Percentiles rank a stretch among this genome's conserved stretches.
Conservation (phyloP, 2,888 invertebrate species). For the Xestoiulus laeticollis region DNA sequence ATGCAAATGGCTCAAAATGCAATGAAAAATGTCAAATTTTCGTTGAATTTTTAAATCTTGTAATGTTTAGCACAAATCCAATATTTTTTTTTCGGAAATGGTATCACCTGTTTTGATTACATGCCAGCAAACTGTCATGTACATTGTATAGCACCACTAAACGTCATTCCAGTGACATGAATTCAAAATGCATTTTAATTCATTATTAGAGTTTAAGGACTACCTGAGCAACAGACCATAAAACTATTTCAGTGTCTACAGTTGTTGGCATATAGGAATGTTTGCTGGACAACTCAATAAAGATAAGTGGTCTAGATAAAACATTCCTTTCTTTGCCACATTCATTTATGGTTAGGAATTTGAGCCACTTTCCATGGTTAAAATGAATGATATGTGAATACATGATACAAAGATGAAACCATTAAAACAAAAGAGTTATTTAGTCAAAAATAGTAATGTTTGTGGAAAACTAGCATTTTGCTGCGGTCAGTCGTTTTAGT, state of each 20-base stretch:
- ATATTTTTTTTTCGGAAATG: too few species aligned
- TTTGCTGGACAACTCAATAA: neutral
- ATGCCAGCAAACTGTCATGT: too few species aligned
- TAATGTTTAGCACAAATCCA: too few species aligned
- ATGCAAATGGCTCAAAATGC: too few species aligned
- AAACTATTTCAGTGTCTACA: neutral
- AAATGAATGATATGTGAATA: neutral
- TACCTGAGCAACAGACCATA: neutral
- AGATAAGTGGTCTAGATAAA: neutral
- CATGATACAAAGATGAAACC: neutral
- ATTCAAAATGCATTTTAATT: neutral
- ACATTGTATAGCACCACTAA: too few species aligned
- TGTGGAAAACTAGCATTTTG: neutral
- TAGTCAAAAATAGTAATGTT: neutral
- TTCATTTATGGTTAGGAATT: conserved; percentile 8
- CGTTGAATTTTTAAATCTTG: too few species aligned
- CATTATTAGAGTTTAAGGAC: neutral
- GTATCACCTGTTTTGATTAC: too few species aligned
- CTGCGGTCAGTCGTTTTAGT: neutral
- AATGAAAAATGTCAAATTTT: too few species aligned
- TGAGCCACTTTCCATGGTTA: neutral
- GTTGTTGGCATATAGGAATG: neutral
- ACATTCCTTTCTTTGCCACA: neutral
- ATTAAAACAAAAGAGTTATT: neutral
- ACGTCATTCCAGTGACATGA: too few species aligned